Conservation (phyloP, 2,888 invertebrate species). For the Melinopterus prodromus region DNA sequence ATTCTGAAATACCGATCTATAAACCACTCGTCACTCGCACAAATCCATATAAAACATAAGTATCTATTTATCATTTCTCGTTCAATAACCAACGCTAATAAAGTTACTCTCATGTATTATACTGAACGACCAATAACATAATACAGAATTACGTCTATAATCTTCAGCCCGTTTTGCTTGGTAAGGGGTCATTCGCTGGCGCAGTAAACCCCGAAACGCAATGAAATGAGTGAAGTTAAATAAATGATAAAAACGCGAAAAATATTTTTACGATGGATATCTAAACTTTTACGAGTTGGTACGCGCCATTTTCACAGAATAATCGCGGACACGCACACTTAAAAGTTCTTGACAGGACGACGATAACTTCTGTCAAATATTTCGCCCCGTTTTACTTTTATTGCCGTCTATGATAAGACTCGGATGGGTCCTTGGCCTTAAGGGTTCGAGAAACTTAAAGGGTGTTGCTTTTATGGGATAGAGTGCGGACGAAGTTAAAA, state of each 20-base stretch:
- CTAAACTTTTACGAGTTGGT: neutral
- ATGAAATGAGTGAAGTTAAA: neutral
- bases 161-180: neutral
- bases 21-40: too few relatives aligned
- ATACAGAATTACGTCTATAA: neutral
- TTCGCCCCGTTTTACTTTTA: neutral
- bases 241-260: neutral
- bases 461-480: neutral
- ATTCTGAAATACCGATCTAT: too few relatives aligned
- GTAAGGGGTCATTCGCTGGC: neutral
- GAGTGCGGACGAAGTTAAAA: neutral
- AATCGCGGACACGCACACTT: neutral
- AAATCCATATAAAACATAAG: too few relatives aligned
- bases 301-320: neutral
- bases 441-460: neutral
- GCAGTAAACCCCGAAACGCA: neutral
- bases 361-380: constrained; percentile 4
- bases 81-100: too few relatives aligned
- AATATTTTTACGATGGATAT: neutral
- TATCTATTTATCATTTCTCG: too few relatives aligned
- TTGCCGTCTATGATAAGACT: neutral
- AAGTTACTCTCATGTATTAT: neutral
- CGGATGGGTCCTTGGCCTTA: neutral
- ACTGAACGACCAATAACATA: neutral
- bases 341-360: neutral